Evolutionary conservation across 2,888 invertebrate genomes (phyloP).

Genomic region (Bursaphelenchus okinawaensis): DNA sequence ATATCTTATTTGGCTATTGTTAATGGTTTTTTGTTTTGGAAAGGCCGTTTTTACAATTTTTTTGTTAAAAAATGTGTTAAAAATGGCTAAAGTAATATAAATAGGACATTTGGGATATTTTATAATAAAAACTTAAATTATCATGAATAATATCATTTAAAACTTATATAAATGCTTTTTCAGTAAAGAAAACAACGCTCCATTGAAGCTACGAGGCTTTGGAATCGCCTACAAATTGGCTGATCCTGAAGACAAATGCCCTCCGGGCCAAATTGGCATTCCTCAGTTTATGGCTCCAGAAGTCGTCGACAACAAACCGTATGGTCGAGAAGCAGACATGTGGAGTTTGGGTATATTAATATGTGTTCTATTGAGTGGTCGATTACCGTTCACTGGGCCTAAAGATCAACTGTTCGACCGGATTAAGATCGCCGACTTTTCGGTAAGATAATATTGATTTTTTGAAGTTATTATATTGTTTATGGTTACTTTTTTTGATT

Average conservation of each 20-base stretch:
- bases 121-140: not conserved
- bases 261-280: slow-evolving; percentile 74
- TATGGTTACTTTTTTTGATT: no score
- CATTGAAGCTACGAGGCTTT: slow-evolving; percentile 93
- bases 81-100: not conserved
- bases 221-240: slow-evolving; percentile 89
- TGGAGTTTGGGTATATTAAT: slow-evolving; percentile 88
- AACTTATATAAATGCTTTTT: slow-evolving; percentile 15
- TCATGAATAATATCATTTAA: not conserved
- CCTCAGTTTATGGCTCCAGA: slow-evolving; percentile 98
- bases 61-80: no score
- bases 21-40: no score
- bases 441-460: slow-evolving; percentile 50
- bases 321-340: slow-evolving; percentile 67
- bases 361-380: slow-evolving; percentile 85
- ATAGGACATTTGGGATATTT: not conserved
- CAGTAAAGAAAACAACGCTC: slow-evolving; percentile 90
- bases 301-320: slow-evolving; percentile 78
- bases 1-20: no score
- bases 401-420: slow-evolving; percentile 85
- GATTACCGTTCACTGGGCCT: slow-evolving; percentile 88
- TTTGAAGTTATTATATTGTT: not conserved
- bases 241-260: slow-evolving; percentile 22
- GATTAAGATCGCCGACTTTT: slow-evolving; percentile 64
- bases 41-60: no score